Evolutionary conservation across 1,140 invertebrate species (phyloP).

Genomic region (Lanistes nyassanus): DNA sequence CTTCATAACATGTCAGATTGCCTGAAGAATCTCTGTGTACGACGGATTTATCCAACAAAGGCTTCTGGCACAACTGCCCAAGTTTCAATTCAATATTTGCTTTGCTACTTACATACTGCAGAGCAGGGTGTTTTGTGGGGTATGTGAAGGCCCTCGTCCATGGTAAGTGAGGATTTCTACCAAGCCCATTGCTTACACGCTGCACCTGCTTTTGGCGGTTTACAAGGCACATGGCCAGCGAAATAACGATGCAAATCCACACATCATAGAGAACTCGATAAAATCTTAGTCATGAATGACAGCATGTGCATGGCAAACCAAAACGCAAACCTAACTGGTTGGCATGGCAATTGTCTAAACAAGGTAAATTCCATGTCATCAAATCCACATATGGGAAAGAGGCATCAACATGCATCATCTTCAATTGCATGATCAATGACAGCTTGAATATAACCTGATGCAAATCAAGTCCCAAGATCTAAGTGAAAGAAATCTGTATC

Average conservation of each 20-base stretch:
- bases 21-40: neutral
- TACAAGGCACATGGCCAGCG: slow-evolving; percentile 9
- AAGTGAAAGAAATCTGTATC: too few species aligned
- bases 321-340: neutral
- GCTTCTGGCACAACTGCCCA: slow-evolving; percentile 1
- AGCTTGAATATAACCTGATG: too few species aligned
- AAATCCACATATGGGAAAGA: neutral
- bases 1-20: too few species aligned
- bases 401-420: neutral
- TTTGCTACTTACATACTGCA: neutral
- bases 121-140: neutral
- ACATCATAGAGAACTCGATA: neutral
- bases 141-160: neutral
- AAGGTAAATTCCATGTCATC: slow-evolving; percentile 4
- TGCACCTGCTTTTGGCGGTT: neutral
- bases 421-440: neutral
- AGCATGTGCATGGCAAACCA: neutral
- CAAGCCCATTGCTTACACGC: neutral
- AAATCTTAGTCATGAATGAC: neutral
- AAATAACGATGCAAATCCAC: neutral
- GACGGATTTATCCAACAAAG: neutral
- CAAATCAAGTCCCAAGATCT: too few species aligned
- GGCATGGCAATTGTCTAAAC: neutral
- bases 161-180: neutral
- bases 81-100: neutral